Evolutionary conservation across 1,140 invertebrate species (phyloP).

Genomic region (Drosophila persimilis): DNA sequence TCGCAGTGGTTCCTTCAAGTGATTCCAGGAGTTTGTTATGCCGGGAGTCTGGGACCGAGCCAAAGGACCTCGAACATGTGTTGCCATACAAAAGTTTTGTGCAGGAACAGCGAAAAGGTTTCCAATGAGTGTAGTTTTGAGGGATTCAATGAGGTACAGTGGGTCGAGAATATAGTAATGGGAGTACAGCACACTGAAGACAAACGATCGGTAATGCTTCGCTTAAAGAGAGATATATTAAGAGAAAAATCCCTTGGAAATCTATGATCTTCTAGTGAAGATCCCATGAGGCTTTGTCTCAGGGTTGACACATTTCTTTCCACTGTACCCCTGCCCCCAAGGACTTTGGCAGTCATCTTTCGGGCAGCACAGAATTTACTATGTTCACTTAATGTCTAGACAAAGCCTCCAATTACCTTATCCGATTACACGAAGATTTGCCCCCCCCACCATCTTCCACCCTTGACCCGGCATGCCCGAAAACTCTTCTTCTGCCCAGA

Average conservation of each 20-base stretch:
- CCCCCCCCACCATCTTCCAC: conserved; percentile 39
- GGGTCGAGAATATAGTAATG: neutral
- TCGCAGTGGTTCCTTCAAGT: conserved; percentile 50
- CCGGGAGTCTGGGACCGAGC: neutral
- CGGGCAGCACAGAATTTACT: conserved; percentile 70
- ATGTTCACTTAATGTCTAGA: conserved; percentile 83
- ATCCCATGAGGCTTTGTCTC: neutral
- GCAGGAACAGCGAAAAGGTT: conserved; percentile 37
- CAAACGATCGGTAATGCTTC: too few species aligned
- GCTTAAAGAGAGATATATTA: too few species aligned
- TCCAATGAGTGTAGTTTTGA: conserved; percentile 20
- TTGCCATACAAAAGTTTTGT: conserved; percentile 67
- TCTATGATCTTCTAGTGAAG: too few species aligned
- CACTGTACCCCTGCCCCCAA: conserved; percentile 20
- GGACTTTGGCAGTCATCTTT: conserved; percentile 51
- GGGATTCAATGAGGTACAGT: conserved; percentile 31
- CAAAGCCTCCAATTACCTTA: conserved; percentile 83
- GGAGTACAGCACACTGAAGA: too few species aligned
- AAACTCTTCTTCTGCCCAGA: conserved; percentile 34
- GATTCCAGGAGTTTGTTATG: conserved; percentile 29
- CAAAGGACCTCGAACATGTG: conserved; percentile 49
- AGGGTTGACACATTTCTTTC: conserved; percentile 38
- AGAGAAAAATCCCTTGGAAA: too few species aligned
- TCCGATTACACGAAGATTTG: conserved; percentile 83
- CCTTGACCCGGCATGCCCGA: conserved; percentile 70